phyloP scores from a whole-genome alignment of 2,797 vertebrate species.

The Sebastiscus albofasciatus region DNA sequence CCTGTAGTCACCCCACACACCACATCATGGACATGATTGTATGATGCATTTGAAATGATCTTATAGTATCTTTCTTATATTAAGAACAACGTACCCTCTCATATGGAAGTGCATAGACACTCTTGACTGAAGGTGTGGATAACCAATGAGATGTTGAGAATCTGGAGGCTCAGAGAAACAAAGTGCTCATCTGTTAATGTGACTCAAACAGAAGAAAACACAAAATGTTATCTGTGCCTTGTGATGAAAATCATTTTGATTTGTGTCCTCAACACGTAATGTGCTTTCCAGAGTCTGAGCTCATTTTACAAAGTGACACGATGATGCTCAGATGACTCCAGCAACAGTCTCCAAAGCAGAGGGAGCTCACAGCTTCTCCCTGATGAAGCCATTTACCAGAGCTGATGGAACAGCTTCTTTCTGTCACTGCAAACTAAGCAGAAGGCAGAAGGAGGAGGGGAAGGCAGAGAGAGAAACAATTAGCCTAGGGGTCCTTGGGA shows the following conservation, averaged over 20 bases:
- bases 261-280: constrained; percentile 2
- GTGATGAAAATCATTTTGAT: constrained; percentile 1
- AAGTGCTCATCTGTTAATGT: background rate
- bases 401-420: constrained; percentile 60
- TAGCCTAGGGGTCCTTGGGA: constrained; percentile 79
- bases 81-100: no score
- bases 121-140: background rate
- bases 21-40: background rate
- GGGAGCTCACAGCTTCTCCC: constrained; percentile 56
- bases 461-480: constrained; percentile 74
- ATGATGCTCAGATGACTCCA: constrained; percentile 19
- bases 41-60: background rate
- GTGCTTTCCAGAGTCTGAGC: constrained; percentile 3
- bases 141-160: background rate
- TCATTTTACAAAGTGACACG: constrained; percentile 27
- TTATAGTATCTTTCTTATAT: background rate
- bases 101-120: background rate
- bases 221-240: background rate
- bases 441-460: constrained; percentile 44
- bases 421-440: constrained; percentile 55
- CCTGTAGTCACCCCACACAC: background rate
- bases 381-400: constrained; percentile 58
- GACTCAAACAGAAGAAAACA: background rate
- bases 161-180: background rate
- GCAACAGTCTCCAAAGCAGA: constrained; percentile 43